Base-by-base conservation (phyloP, 1,140 invertebrate genomes). In the Orchesella cincta region DNA sequence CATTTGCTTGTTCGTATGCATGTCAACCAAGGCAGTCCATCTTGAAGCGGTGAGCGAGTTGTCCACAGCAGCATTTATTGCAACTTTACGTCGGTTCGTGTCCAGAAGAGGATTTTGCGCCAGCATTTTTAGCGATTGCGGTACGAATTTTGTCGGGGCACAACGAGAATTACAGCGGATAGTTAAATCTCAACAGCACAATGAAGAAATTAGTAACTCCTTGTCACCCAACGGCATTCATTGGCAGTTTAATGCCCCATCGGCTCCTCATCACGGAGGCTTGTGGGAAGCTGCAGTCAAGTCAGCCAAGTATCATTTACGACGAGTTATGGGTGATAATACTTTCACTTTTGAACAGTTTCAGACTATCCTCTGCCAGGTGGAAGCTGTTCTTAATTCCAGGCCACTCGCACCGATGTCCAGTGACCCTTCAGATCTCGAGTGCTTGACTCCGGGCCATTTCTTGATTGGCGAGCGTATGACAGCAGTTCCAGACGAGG, bases 131-230 rank as follows among this genome's bases (percentile, higher is more conserved):
- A 83, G 81, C 0, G 85, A 87, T 76, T 83, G 83, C 70, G 86
- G 84, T 1, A 84, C 83, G 3, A 87, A 86, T 77, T 87, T 84
- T 74, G 80, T 85, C 20, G 84, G 85, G 29, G 82, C 84, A 8
- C 80, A 72, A 26, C 31, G 70, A 23, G 14, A 80, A 31, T 29
- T 73, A 3, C 74, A 84, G 1, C 83, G 85, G 78, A 81, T 86
- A 31, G 1, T 57, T 57, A 16, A 23, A 57, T 18, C 12, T 23
- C 8, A 57, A 23, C 8, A 57, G 54, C 39, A 46, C 39, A 23
- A 18, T 12, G 54, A 57, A 31, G 31, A n/a, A 3, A 5, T 67
- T 29, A 31, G 3, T 12, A 26, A 33, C 5, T 26, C 29, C 8
- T 1, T 33, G 14, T 26, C 1, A 31, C 8, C 29, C 5, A 33